A percentile compares a stretch with the other conserved stretches of the same genome.
Evolutionary conservation across 2,888 invertebrate species (phyloP).

Genomic region (Chrysolina americana): DNA sequence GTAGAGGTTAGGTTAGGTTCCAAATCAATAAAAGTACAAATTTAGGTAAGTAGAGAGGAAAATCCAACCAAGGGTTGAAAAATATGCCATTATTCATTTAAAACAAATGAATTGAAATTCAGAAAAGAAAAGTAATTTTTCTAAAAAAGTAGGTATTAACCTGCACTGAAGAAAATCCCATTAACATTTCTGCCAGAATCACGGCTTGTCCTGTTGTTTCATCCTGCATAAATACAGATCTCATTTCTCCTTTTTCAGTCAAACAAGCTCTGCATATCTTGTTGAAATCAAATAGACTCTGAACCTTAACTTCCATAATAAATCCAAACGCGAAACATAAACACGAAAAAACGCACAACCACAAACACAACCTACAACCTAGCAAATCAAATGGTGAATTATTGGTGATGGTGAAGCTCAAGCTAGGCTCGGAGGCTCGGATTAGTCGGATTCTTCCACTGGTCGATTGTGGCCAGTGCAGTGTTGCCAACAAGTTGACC

Average conservation of each 20-base stretch:
- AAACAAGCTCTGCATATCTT: conserved; percentile 71
- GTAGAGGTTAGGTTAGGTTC: too few relatives aligned
- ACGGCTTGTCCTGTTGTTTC: conserved; percentile 66
- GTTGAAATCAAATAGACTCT: conserved; percentile 64
- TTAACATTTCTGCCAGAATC: conserved; percentile 70
- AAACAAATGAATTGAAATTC: too few relatives aligned
- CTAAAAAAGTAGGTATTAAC: conserved; percentile 57
- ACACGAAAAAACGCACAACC: conserved; percentile 48
- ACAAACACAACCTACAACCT: conserved; percentile 64
- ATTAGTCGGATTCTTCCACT: conserved; percentile 69
- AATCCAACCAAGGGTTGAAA: too few relatives aligned
- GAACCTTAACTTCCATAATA: conserved; percentile 65
- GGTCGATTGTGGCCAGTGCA: conserved; percentile 70
- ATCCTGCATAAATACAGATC: conserved; percentile 68
- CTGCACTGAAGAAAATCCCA: conserved; percentile 68
- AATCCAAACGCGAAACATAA: conserved; percentile 60
- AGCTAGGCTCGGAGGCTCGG: too few relatives aligned
- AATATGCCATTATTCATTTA: too few relatives aligned
- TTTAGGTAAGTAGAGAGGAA: too few relatives aligned
- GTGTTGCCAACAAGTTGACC: too few relatives aligned
- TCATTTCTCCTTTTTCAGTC: conserved; percentile 69
- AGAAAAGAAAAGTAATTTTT: too few relatives aligned
- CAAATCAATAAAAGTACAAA: too few relatives aligned
- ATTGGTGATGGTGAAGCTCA: too few relatives aligned
- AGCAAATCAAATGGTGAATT: conserved; percentile 67